These are phyloP conservation scores for Aelia acuminata DNA, from an alignment of 2,888 invertebrate species.

Conservation along the genomic window DNA sequence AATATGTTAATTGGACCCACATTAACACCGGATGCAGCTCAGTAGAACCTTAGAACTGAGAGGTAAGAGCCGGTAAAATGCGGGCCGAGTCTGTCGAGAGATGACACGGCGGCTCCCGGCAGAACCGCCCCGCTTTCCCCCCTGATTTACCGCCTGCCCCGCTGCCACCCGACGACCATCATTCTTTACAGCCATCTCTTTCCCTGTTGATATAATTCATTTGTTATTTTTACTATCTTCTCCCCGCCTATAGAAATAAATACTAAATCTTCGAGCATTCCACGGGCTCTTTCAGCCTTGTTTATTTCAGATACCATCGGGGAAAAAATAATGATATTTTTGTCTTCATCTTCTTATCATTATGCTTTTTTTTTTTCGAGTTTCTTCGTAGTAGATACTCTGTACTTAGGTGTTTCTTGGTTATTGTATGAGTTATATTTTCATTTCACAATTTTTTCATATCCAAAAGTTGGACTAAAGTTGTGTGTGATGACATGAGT, in stretches of 20 bases:
- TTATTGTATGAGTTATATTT: too few species aligned
- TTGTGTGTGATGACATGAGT: too few species aligned
- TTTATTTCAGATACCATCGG: background rate
- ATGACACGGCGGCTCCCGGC: conserved; percentile 13
- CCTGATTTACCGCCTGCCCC: background rate
- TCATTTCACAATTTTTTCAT: too few species aligned
- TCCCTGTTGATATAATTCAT: conserved; percentile 27
- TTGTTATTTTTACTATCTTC: conserved; percentile 39
- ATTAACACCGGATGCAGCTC: background rate
- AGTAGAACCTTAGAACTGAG: background rate
- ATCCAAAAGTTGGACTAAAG: too few species aligned
- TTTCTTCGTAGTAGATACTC: background rate
- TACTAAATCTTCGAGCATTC: conserved; percentile 18
- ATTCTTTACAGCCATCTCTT: background rate
- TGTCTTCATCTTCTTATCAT: background rate
- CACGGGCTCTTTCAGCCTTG: background rate
- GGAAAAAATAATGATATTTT: background rate
- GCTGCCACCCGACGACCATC: background rate
- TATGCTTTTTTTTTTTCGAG: background rate
- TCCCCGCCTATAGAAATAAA: conserved; percentile 28
- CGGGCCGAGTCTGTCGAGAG: background rate
- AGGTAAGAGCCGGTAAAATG: background rate
- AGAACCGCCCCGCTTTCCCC: background rate
- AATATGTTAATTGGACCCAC: background rate
- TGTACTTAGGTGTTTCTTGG: too few species aligned